Conservation (phyloP, 2,888 invertebrate species). For the Dasypolia templi region DNA sequence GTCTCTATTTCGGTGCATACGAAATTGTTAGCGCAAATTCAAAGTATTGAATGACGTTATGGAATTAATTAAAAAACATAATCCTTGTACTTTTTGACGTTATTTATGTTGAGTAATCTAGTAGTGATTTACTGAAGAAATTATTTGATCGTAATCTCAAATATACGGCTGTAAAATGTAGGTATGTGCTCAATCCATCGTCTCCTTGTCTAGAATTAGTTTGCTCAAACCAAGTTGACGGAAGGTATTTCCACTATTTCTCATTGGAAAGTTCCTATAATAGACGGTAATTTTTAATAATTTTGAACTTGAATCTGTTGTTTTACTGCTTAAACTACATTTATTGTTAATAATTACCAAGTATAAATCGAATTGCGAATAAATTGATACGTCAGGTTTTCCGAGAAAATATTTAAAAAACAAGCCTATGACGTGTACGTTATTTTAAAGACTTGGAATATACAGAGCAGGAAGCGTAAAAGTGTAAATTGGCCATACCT, state of each 20-base stretch:
- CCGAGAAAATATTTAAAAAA: constrained; percentile 48
- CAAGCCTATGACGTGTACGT: constrained; percentile 25
- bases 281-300: background rate
- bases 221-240: constrained; percentile 7
- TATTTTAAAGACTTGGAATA: constrained; percentile 40
- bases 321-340: too few species aligned
- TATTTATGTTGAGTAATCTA: background rate
- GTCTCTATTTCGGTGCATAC: background rate
- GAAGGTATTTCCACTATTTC: constrained; percentile 3
- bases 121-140: background rate
- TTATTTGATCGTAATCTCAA: background rate
- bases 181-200: background rate
- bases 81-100: background rate
- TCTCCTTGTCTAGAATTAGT: background rate
- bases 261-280: background rate
- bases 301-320: constrained; percentile 7
- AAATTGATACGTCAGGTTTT: constrained; percentile 9
- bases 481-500: background rate
- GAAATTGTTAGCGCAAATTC: background rate
- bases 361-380: constrained; percentile 15
- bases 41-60: constrained; percentile 7
- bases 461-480: constrained; percentile 49
- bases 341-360: constrained; percentile 4
- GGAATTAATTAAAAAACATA: background rate
- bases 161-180: background rate